Base-by-base conservation (phyloP, 2,797 vertebrate species). In the Astyanax mexicanus region DNA sequence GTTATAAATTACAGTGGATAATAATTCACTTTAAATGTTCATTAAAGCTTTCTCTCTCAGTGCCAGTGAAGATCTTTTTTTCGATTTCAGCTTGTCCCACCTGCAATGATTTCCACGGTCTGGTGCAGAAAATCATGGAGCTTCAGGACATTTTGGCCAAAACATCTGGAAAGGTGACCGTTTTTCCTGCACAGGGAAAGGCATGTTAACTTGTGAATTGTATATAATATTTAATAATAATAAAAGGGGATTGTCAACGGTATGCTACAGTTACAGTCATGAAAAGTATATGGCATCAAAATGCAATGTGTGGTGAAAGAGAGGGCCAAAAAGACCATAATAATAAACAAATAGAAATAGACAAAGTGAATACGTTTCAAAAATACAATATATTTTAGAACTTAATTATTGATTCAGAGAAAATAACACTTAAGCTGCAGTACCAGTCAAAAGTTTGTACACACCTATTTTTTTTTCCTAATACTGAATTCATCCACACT, bases 51-150 rank as follows among this genome's bases (percentile, higher is more conserved):
- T n/a, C 29, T 64, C 3, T 17, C 0, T 23, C 35, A n/a, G n/a
- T n/a, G 13, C 6, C 61, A 58, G 61, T 49, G 19, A 17, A 67
- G 29, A 32, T 32, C 29, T 9, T 57, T 27, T 71, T 79, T 29
- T 74, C 7, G 86, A 85, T 86, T 90, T 87, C 82, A 99, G 98
- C 98, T 10, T 99, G 98, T 85, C 98, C 98, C 70, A 99, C 98
- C 74, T 99, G 98, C 87, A 99, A 98, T 77, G 97, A 99, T 83
- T 99, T 99, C 91, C 98, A 99, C 23, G 96, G 97, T 65, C 95
- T 99, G 37, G 98, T 99, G 78, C 97, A 99, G 93, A 99, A 99
- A 93, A 99, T 99, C 80, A 99, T 99, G 98, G 98, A 99, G 83
- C 89, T 99, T 71, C 98, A 99, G 89, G 98, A 99, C 62, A 95